A percentile compares a stretch with the other conserved stretches of the same genome.
phyloP scores from a whole-genome alignment of 2,113 vertebrate species.

The Hirundichthys speculiger region DNA sequence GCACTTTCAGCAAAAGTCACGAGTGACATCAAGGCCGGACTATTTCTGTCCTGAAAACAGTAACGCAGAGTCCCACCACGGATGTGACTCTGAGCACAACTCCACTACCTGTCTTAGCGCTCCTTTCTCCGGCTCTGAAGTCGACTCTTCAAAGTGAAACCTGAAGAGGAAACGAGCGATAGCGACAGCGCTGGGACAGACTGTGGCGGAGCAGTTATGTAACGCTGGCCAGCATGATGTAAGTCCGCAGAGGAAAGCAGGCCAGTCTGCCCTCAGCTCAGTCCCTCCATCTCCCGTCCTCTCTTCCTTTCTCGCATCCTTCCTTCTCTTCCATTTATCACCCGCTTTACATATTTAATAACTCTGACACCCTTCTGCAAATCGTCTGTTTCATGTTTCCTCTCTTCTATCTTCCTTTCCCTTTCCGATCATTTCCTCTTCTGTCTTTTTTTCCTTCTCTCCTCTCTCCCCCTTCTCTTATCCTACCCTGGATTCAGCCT shows the following conservation, averaged over 20 bases:
- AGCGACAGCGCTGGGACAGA: constrained; percentile 16
- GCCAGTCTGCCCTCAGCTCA: constrained; percentile 11
- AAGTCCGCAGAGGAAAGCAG: constrained; percentile 13
- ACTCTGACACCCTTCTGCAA: background rate
- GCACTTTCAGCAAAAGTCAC: too few species aligned
- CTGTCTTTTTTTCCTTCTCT: background rate
- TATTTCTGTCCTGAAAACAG: too few species aligned
- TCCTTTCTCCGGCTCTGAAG: too few species aligned
- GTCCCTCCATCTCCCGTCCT: background rate
- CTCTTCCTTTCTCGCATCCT: background rate
- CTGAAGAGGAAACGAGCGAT: background rate
- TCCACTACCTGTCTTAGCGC: too few species aligned
- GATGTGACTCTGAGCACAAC: too few species aligned
- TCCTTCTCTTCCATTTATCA: background rate
- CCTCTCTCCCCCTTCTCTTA: background rate
- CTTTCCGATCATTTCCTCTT: background rate
- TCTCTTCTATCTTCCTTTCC: background rate
- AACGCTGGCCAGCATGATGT: constrained; percentile 42
- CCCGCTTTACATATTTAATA: background rate
- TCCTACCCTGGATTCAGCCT: background rate
- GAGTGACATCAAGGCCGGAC: too few species aligned
- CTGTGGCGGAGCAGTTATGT: constrained; percentile 35
- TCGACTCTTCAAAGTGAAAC: background rate
- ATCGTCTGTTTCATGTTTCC: background rate
- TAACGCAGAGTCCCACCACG: too few species aligned